Conservation (phyloP, 2,888 invertebrate genomes). For the Silvanus unidentatus region DNA sequence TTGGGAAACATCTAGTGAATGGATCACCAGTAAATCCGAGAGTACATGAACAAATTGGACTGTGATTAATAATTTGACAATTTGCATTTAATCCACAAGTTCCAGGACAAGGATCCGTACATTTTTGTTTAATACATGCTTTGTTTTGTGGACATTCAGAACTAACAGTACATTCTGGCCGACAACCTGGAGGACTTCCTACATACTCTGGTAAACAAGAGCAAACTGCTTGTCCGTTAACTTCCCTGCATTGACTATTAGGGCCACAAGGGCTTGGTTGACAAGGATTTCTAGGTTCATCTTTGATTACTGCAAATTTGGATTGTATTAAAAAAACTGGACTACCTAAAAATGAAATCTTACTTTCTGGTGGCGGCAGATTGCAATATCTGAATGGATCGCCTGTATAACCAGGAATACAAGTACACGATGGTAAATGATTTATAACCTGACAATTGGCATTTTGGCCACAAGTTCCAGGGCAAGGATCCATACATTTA, state of each 20-base stretch:
- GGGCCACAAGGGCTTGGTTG: conserved; percentile 75
- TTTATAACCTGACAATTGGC: conserved; percentile 69
- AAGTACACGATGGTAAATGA: conserved; percentile 71
- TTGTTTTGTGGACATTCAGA: conserved; percentile 73
- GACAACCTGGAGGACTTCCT: conserved; percentile 73
- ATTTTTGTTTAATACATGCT: conserved; percentile 77
- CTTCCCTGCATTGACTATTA: conserved; percentile 69
- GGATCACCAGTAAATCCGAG: conserved; percentile 72
- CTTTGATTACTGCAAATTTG: conserved; percentile 20
- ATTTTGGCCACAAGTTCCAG: conserved; percentile 70
- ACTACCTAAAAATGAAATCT: conserved; percentile 10
- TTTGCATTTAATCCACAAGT: conserved; percentile 73
- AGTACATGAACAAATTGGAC: conserved; percentile 75
- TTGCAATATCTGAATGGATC: conserved; percentile 68
- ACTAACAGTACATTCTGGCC: conserved; percentile 77
- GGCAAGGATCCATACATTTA: conserved; percentile 59
- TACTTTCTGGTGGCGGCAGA: conserved; percentile 33
- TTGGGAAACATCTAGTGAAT: conserved; percentile 65
- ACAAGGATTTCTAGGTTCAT: conserved; percentile 55
- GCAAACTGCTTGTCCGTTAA: conserved; percentile 71
- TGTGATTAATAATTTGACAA: conserved; percentile 76
- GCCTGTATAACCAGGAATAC: conserved; percentile 59
- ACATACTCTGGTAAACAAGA: conserved; percentile 67
- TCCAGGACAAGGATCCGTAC: conserved; percentile 74
- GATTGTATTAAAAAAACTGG: not conserved